Percentiles rank a stretch among this genome's conserved stretches.
Conservation (phyloP, 1,140 invertebrate species). For the Drosophila sturtevanti region DNA sequence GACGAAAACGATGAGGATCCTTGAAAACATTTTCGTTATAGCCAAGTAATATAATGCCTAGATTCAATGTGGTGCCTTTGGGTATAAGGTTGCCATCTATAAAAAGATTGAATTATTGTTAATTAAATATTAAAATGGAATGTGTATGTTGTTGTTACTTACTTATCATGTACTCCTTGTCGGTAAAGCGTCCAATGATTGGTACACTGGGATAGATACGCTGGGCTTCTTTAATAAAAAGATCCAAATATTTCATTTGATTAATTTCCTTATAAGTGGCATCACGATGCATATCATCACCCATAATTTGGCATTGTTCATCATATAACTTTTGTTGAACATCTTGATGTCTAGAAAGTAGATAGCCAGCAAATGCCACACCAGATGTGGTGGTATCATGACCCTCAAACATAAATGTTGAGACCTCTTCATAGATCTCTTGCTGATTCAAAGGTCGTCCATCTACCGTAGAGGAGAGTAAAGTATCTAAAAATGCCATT, state of each 20-base stretch:
- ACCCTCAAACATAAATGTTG: constrained; percentile 89
- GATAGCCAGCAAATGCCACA: constrained; percentile 74
- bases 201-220: constrained; percentile 88
- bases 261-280: constrained; percentile 85
- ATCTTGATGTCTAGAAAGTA: constrained; percentile 71
- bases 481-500: constrained; percentile 69
- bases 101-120: neutral
- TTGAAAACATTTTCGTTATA: constrained; percentile 84
- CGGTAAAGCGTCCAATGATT: constrained; percentile 84
- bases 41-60: constrained; percentile 55
- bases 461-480: constrained; percentile 83
- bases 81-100: constrained; percentile 64
- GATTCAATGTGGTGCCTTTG: constrained; percentile 57
- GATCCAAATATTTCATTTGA: constrained; percentile 87
- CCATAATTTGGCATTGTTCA: constrained; percentile 83
- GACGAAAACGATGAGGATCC: constrained; percentile 90
- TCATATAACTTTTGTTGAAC: constrained; percentile 83
- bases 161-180: constrained; percentile 72
- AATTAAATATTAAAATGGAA: too few species aligned
- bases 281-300: constrained; percentile 82
- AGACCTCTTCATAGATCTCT: constrained; percentile 88
- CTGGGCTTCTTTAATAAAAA: constrained; percentile 86
- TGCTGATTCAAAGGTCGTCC: constrained; percentile 85
- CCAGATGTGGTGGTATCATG: constrained; percentile 83
- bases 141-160: neutral